phyloP scores from a whole-genome alignment of 2,888 invertebrate species.

The Parnassius apollo region DNA sequence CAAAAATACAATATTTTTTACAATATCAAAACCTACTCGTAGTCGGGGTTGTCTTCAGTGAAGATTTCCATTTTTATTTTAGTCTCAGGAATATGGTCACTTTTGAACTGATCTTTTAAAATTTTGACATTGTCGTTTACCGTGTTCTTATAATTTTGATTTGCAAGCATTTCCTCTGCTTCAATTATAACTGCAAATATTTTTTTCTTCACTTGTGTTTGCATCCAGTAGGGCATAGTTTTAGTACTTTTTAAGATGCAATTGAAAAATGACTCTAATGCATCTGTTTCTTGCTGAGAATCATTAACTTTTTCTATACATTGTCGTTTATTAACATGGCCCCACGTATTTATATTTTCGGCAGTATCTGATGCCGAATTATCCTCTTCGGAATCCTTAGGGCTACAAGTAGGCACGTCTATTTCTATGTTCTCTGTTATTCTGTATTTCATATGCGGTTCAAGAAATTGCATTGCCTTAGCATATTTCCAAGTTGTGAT shows the following conservation, averaged over 20 bases:
- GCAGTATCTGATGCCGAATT: constrained; percentile 50
- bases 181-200: constrained; percentile 71
- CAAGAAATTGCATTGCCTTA: constrained; percentile 71
- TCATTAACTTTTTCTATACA: constrained; percentile 36
- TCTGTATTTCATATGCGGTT: constrained; percentile 73
- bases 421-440: constrained; percentile 71
- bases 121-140: not conserved
- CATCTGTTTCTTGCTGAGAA: constrained; percentile 45
- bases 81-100: constrained; percentile 40
- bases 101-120: constrained; percentile 31
- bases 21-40: constrained; percentile 22
- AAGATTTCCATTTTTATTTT: constrained; percentile 61
- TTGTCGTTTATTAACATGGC: constrained; percentile 42
- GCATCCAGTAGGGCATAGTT: constrained; percentile 71
- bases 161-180: constrained; percentile 61
- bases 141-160: constrained; percentile 31
- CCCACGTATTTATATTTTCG: constrained; percentile 34
- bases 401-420: constrained; percentile 39
- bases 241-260: constrained; percentile 65
- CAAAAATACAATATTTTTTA: too few species aligned
- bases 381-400: constrained; percentile 51
- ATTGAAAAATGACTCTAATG: constrained; percentile 66
- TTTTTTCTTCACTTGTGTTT: constrained; percentile 73
- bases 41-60: constrained; percentile 47
- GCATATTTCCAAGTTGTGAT: constrained; percentile 76